Percentiles rank a stretch among this genome's conserved stretches.
Evolutionary conservation across 2,113 vertebrate genomes (phyloP).

Genomic region (Collichthys lucidus): DNA sequence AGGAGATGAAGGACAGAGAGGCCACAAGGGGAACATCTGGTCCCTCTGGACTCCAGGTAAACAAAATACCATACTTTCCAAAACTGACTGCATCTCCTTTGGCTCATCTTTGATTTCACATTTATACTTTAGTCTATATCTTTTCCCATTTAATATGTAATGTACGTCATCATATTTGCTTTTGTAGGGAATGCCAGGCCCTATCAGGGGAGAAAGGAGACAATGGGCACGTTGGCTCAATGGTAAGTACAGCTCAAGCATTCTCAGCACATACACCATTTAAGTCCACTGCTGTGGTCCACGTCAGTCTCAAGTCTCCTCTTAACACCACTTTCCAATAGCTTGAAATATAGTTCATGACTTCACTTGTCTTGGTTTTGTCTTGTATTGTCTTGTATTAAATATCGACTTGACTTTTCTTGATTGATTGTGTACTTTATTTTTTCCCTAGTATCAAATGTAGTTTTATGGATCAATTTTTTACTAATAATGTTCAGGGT

Average conservation of each 20-base stretch:
- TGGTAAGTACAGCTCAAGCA: slow-evolving; percentile 82
- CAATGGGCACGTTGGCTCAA: slow-evolving; percentile 88
- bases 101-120: background rate
- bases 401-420: background rate
- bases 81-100: background rate
- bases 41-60: slow-evolving; percentile 90
- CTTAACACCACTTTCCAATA: slow-evolving; percentile 26
- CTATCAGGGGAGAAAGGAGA: slow-evolving; percentile 93
- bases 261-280: slow-evolving; percentile 37
- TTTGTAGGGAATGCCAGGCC: slow-evolving; percentile 92
- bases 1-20: slow-evolving; percentile 91
- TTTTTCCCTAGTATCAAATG: background rate
- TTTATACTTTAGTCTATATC: background rate
- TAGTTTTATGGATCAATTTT: slow-evolving; percentile 2
- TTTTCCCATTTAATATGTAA: background rate
- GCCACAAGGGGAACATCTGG: slow-evolving; percentile 86
- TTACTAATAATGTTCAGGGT: background rate
- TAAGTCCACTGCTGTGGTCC: slow-evolving; percentile 10
- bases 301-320: slow-evolving; percentile 31
- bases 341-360: slow-evolving; percentile 11
- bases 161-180: slow-evolving; percentile 28
- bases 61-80: background rate
- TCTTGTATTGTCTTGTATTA: slow-evolving; percentile 13
- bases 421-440: slow-evolving; percentile 2
- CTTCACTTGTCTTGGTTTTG: slow-evolving; percentile 11